These are phyloP conservation scores for Hemiprocne comata DNA, from an alignment of 2,113 vertebrate species.

Conservation along the genomic window DNA sequence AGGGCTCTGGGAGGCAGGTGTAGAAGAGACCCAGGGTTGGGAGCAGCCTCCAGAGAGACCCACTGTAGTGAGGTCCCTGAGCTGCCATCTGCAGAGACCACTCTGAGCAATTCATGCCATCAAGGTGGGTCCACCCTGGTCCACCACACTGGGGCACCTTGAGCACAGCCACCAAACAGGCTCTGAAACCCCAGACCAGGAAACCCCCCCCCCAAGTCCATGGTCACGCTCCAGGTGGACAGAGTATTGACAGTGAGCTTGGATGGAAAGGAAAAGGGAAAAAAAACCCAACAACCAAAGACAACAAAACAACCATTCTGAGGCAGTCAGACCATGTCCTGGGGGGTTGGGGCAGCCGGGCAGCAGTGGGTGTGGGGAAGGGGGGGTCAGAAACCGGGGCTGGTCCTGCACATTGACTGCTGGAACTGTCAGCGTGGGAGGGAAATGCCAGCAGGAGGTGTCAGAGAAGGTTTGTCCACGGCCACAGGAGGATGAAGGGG, in stretches of 20 bases:
- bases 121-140: neutral
- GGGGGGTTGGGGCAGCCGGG: too few relatives aligned
- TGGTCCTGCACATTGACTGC: too few relatives aligned
- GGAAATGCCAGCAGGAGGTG: too few relatives aligned
- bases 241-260: neutral
- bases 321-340: neutral
- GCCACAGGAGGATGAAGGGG: too few relatives aligned
- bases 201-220: neutral
- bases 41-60: neutral
- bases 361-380: neutral
- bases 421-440: too few relatives aligned
- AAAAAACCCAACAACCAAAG: too few relatives aligned
- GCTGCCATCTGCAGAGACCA: too few relatives aligned
- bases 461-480: too few relatives aligned
- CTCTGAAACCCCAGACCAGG: neutral
- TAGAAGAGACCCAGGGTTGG: neutral
- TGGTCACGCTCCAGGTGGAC: accelerated
- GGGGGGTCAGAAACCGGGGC: neutral
- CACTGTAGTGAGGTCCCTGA: too few relatives aligned
- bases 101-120: neutral
- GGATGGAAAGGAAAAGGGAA: neutral
- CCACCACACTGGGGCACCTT: accelerated
- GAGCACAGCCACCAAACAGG: neutral
- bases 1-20: neutral
- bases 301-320: accelerated